Evolutionary conservation across 2,113 vertebrate genomes (phyloP).

Genomic region (Microcebus murinus): DNA sequence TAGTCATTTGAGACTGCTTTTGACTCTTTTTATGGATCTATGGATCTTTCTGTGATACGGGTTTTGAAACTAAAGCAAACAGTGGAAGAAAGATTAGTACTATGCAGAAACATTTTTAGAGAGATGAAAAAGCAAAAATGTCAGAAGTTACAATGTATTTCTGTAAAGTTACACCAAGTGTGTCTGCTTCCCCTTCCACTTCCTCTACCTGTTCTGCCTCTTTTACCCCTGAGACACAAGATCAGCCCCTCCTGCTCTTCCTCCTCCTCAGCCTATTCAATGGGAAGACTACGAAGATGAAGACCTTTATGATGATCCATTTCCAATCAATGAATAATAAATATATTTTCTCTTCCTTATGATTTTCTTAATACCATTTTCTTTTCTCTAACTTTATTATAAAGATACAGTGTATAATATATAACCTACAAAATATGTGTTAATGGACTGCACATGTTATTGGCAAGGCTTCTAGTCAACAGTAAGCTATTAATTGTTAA

Average conservation of each 20-base stretch:
- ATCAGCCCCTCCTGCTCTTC: background rate
- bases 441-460: background rate
- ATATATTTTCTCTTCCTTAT: background rate
- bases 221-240: background rate
- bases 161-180: background rate
- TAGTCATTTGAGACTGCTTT: background rate
- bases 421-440: background rate
- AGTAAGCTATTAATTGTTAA: background rate
- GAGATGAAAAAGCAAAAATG: background rate
- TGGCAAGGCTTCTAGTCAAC: background rate
- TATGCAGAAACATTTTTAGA: background rate
- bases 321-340: background rate
- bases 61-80: background rate
- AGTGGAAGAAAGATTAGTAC: background rate
- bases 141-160: background rate
- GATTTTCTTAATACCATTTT: background rate
- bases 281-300: background rate
- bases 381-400: background rate
- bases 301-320: background rate
- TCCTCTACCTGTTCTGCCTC: background rate
- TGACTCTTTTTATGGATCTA: background rate
- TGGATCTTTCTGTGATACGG: background rate
- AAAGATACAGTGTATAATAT: background rate
- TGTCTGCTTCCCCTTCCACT: background rate
- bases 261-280: background rate